Evolutionary conservation across 2,797 vertebrate species (phyloP).

Genomic region (Mallotus villosus): DNA sequence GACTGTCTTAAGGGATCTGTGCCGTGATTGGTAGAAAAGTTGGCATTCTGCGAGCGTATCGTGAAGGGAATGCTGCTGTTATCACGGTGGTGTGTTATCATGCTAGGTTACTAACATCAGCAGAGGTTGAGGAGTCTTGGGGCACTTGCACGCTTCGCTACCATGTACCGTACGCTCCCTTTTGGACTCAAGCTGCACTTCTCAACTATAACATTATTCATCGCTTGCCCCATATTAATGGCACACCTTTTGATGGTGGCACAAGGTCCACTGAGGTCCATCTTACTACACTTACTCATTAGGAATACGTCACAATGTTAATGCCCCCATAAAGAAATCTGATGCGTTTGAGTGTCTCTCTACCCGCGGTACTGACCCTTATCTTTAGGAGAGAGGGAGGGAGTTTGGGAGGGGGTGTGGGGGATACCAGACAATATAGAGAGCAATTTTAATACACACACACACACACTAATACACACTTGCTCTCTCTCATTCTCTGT

Average conservation of each 20-base stretch:
- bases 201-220: constrained; percentile 16
- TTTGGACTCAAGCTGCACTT: background rate
- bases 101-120: no score
- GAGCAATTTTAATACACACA: constrained; percentile 92
- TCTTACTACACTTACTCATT: constrained; percentile 84
- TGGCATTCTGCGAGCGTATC: no score
- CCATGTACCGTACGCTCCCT: background rate
- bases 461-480: constrained; percentile 36
- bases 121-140: no score
- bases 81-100: no score
- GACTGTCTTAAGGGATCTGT: no score
- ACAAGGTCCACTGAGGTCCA: constrained; percentile 62
- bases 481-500: background rate
- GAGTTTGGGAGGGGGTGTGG: constrained; percentile 77
- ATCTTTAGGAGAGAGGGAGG: constrained; percentile 71
- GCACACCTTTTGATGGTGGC: constrained; percentile 57
- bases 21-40: no score
- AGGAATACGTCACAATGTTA: constrained; percentile 94
- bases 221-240: constrained; percentile 57
- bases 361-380: constrained; percentile 93
- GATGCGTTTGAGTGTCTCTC: constrained; percentile 89
- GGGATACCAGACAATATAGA: constrained; percentile 87
- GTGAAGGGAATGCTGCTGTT: no score
- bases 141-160: background rate
- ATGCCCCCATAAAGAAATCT: constrained; percentile 93